These are phyloP conservation scores for Steinernema hermaphroditum DNA, from an alignment of 2,888 invertebrate species.

Conservation along the genomic window DNA sequence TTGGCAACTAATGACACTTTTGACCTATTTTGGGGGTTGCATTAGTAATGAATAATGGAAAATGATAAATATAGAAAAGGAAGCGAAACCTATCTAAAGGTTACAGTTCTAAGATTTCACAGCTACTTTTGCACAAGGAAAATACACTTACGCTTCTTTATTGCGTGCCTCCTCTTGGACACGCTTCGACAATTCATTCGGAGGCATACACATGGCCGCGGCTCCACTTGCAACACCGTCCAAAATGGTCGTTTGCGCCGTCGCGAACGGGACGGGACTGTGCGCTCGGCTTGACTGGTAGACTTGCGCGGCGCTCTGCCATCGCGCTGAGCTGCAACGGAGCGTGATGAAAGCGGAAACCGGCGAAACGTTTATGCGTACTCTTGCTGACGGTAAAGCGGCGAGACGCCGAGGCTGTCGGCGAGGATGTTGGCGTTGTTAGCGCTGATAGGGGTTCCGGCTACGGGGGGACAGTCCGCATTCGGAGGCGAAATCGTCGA, in stretches of 20 bases:
- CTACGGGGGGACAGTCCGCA: not conserved
- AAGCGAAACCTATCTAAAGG: too few relatives aligned
- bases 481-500: constrained; percentile 1
- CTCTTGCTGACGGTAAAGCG: constrained; percentile 64
- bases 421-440: constrained; percentile 60
- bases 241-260: not conserved
- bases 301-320: constrained; percentile 63
- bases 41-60: too few relatives aligned
- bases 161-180: constrained; percentile 4
- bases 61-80: too few relatives aligned
- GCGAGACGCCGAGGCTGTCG: constrained; percentile 62
- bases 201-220: constrained; percentile 7
- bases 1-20: too few relatives aligned
- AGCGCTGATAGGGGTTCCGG: not conserved
- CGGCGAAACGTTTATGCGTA: constrained; percentile 40
- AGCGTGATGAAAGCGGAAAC: not conserved
- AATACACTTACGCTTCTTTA: not conserved
- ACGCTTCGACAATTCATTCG: constrained; percentile 2
- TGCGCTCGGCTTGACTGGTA: constrained; percentile 62
- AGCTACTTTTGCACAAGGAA: not conserved
- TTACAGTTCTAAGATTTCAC: too few relatives aligned
- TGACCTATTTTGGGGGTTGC: too few relatives aligned
- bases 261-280: constrained; percentile 51
- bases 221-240: not conserved
- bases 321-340: constrained; percentile 55